Evolutionary conservation across 2,888 invertebrate genomes (phyloP).

Genomic region (Rotaria magnacalcarata): DNA sequence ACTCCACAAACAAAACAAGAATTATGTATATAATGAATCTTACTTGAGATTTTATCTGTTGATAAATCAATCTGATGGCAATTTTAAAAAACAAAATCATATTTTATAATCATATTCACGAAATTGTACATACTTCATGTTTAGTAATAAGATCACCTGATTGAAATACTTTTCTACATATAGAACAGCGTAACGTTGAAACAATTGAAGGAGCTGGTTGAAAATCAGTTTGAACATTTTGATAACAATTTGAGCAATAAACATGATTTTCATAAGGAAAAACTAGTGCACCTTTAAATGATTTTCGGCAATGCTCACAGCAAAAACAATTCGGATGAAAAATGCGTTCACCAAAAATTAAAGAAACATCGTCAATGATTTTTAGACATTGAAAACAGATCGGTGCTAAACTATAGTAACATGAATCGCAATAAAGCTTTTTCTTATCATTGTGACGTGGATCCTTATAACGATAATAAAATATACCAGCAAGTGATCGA

Average conservation of each 20-base stretch:
- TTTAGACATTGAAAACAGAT: slow-evolving; percentile 15
- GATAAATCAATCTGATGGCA: neutral
- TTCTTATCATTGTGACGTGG: neutral
- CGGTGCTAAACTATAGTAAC: neutral
- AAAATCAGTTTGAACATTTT: neutral
- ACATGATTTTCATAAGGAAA: slow-evolving; percentile 27
- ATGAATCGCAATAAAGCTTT: neutral
- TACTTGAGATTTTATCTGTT: neutral
- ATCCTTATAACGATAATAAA: slow-evolving; percentile 25
- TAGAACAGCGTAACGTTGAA: neutral
- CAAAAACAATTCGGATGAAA: neutral
- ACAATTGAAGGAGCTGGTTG: neutral
- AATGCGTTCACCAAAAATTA: neutral
- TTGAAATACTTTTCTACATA: neutral
- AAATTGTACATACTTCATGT: neutral
- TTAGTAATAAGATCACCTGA: neutral
- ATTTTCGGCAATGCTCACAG: neutral
- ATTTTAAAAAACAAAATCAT: no score
- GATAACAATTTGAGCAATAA: neutral
- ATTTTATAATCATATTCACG: no score
- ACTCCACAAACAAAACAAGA: slow-evolving; percentile 27
- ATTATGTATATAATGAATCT: neutral
- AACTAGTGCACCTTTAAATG: slow-evolving; percentile 14
- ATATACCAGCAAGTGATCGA: neutral
- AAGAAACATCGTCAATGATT: slow-evolving; percentile 21